phyloP scores from a whole-genome alignment of 2,888 invertebrate species.

The Drosophila nigricruria region DNA sequence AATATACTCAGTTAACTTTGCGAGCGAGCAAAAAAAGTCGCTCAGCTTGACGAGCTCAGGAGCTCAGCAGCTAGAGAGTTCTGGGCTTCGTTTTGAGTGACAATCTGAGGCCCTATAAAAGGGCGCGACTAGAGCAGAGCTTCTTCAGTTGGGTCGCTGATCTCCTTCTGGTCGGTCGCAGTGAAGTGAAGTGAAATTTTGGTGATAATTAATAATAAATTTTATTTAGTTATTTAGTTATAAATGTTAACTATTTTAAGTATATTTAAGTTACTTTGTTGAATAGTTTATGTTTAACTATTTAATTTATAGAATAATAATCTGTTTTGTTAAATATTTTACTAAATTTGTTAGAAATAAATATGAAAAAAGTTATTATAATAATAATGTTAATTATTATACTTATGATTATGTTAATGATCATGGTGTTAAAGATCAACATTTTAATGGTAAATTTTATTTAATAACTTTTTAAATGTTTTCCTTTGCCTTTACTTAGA shows the following conservation, averaged over 20 bases:
- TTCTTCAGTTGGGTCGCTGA: neutral
- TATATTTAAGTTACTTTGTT: neutral
- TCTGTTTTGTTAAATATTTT: neutral
- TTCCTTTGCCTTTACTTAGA: neutral
- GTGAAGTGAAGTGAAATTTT: neutral
- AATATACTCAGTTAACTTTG: neutral
- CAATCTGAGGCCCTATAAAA: neutral
- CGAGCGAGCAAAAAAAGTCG: neutral
- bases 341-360: no score
- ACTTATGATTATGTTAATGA: no score
- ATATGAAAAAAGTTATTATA: neutral
- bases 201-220: neutral
- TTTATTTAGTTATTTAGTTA: neutral
- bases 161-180: neutral
- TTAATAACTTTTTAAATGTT: neutral
- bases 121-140: neutral
- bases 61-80: neutral
- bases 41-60: neutral
- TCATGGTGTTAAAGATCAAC: no score
- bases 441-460: no score
- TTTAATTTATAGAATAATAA: neutral
- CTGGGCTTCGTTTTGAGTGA: neutral
- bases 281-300: neutral
- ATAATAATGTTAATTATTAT: no score
- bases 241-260: neutral